These are phyloP conservation scores for Leptinotarsa peninsularis DNA, from an alignment of 2,888 invertebrate genomes.

Conservation along the genomic window DNA sequence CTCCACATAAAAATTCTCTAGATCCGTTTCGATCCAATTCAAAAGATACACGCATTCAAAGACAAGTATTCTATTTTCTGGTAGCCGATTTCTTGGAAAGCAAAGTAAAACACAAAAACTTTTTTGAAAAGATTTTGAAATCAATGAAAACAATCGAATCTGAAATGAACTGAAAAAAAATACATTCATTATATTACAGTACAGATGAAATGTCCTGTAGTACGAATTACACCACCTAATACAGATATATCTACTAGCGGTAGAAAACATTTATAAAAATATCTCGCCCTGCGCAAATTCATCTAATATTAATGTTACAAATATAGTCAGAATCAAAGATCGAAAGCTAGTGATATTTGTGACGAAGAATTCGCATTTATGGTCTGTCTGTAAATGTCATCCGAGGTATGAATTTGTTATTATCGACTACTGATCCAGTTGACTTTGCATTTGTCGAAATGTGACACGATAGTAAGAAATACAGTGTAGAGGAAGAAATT, in stretches of 20 bases:
- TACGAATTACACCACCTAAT: background rate
- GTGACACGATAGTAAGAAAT: no score
- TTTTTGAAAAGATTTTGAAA: no score
- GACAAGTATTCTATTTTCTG: no score
- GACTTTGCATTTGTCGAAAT: background rate
- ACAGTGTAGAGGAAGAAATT: no score
- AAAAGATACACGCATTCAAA: no score
- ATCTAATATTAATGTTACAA: slow-evolving; percentile 7
- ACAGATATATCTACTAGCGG: slow-evolving; percentile 1
- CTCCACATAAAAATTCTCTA: no score
- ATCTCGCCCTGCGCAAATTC: background rate
- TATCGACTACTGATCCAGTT: background rate
- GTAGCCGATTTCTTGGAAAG: no score
- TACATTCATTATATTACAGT: background rate
- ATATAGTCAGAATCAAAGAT: background rate
- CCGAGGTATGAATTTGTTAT: background rate
- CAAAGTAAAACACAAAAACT: no score
- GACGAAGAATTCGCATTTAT: slow-evolving; percentile 10
- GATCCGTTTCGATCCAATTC: no score
- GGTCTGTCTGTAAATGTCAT: background rate
- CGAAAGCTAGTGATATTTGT: slow-evolving; percentile 14
- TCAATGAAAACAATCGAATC: background rate
- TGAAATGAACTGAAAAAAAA: background rate
- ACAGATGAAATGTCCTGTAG: no score
- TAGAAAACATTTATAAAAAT: slow-evolving; percentile 21